phyloP scores from a whole-genome alignment of 2,113 vertebrate species.

The Tragelaphus scriptus region DNA sequence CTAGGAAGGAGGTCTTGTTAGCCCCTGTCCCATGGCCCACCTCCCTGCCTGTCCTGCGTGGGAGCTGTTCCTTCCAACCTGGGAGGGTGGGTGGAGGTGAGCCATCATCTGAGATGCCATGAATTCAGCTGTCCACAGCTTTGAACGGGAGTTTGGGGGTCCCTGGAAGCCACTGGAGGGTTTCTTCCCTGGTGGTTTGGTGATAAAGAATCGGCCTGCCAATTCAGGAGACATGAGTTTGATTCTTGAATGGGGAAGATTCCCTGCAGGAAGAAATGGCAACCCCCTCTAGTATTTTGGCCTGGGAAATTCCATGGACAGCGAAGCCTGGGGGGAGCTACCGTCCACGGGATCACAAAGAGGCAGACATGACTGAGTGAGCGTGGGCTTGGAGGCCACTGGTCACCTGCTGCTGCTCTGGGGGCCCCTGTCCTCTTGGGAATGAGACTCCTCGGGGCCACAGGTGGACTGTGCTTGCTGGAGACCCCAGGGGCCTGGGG shows the following conservation, averaged over 20 bases:
- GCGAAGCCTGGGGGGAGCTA: background rate
- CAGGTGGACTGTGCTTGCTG: background rate
- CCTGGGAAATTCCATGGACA: background rate
- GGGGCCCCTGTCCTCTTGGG: background rate
- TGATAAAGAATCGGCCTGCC: background rate
- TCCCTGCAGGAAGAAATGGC: background rate
- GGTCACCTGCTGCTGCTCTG: background rate
- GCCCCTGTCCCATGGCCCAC: background rate
- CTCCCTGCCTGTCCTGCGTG: accelerated
- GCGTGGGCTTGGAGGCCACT: accelerated
- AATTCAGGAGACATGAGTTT: background rate
- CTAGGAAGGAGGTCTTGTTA: background rate
- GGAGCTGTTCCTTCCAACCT: no score
- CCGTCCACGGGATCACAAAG: background rate
- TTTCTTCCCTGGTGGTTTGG: background rate
- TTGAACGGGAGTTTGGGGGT: background rate
- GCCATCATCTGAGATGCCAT: background rate
- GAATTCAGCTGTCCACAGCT: background rate
- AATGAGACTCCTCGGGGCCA: background rate
- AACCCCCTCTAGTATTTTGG: background rate
- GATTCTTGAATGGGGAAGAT: background rate
- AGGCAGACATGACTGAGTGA: background rate
- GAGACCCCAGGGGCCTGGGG: background rate
- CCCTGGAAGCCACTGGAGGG: background rate
- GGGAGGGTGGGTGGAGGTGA: background rate